phyloP scores from a whole-genome alignment of 2,888 invertebrate genomes.

The Caprella mutica region DNA sequence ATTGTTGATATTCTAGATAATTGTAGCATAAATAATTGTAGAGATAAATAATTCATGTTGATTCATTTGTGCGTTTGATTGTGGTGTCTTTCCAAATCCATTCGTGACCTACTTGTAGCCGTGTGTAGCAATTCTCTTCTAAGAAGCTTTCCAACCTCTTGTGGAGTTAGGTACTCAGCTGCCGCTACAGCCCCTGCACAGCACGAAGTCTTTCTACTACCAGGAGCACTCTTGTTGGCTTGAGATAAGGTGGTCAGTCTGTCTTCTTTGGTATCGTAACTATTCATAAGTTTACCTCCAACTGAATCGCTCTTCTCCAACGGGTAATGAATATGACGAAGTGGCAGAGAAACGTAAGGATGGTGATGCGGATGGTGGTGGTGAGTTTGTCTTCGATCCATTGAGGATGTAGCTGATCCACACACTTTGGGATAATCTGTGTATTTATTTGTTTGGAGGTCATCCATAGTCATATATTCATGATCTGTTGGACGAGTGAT shows the following conservation, averaged over 20 bases:
- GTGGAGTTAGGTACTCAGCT: slow-evolving; percentile 31
- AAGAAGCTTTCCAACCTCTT: slow-evolving; percentile 31
- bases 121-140: slow-evolving; percentile 22
- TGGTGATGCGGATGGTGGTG: slow-evolving; percentile 10
- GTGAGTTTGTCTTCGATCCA: slow-evolving; percentile 9
- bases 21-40: too few relatives aligned
- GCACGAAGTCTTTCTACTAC: slow-evolving; percentile 31
- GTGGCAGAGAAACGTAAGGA: slow-evolving; percentile 6
- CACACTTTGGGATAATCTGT: slow-evolving; percentile 29
- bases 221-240: slow-evolving; percentile 25
- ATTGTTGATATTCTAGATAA: too few relatives aligned
- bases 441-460: slow-evolving; percentile 27
- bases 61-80: too few relatives aligned
- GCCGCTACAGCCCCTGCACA: slow-evolving; percentile 15
- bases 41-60: too few relatives aligned
- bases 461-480: slow-evolving; percentile 33
- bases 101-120: neutral
- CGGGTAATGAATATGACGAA: slow-evolving; percentile 2
- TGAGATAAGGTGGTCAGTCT: neutral
- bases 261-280: too few relatives aligned
- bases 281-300: neutral
- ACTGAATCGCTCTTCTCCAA: slow-evolving; percentile 1
- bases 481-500: slow-evolving; percentile 10
- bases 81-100: slow-evolving; percentile 1
- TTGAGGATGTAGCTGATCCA: slow-evolving; percentile 6